Evolutionary conservation across 2,797 vertebrate genomes (phyloP).

Genomic region (Coregonus suidteri): DNA sequence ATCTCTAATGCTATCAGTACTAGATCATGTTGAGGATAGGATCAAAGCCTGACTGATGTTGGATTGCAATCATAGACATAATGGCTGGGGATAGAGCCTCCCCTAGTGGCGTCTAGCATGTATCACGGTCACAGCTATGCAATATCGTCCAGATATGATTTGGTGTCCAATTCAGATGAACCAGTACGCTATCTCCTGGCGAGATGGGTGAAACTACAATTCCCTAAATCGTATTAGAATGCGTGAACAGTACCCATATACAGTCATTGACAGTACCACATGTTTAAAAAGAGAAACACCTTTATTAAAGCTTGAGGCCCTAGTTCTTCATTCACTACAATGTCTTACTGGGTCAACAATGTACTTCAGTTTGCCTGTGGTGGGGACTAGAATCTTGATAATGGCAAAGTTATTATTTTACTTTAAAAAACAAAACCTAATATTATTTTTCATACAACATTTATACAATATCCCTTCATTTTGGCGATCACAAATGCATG

Average conservation of each 20-base stretch:
- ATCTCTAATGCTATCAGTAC: no score
- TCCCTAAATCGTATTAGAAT: neutral
- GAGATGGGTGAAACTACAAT: slow-evolving; percentile 38
- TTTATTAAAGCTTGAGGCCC: slow-evolving; percentile 72
- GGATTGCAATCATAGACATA: neutral
- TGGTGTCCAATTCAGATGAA: slow-evolving; percentile 10
- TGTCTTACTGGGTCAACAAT: slow-evolving; percentile 43
- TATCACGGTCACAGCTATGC: neutral
- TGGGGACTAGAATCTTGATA: slow-evolving; percentile 41
- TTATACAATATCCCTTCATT: slow-evolving; percentile 45
- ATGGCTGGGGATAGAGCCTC: slow-evolving; percentile 34
- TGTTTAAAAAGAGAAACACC: slow-evolving; percentile 58
- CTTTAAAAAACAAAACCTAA: slow-evolving; percentile 31
- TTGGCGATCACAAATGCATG: slow-evolving; percentile 52
- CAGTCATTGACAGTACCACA: slow-evolving; percentile 1
- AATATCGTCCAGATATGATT: neutral
- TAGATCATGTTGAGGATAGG: neutral
- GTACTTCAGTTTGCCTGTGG: slow-evolving; percentile 55
- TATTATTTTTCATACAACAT: slow-evolving; percentile 30
- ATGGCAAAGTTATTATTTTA: slow-evolving; percentile 40
- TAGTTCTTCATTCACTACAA: slow-evolving; percentile 62
- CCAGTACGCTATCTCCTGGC: slow-evolving; percentile 69
- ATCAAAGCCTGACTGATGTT: neutral
- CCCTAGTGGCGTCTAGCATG: slow-evolving; percentile 49
- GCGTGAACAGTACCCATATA: neutral